Evolutionary conservation across 2,113 vertebrate species (phyloP), one percentile per base, ranked within the genome.

Genomic region (Corythoichthys intestinalis): DNA sequence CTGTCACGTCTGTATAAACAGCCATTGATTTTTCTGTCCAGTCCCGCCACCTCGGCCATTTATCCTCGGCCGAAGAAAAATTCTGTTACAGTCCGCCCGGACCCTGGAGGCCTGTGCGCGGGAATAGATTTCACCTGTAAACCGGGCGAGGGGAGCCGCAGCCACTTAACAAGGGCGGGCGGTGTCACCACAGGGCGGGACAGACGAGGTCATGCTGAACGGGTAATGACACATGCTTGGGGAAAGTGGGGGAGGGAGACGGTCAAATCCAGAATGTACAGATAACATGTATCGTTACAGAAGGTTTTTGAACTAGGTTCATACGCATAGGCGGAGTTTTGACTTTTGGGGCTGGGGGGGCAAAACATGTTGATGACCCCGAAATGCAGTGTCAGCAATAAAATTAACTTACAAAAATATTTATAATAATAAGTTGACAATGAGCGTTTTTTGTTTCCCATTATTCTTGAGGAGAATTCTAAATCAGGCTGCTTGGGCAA

Each of bases 1-100:
- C 94, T 97, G 96, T 96, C 96, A 96, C 93, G 94, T 98, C 96
- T 98, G 96, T 97, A 96, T 97, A 98, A 97, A 95, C 95, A 96
- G 94, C 94, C 96, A 99, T 99, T 98, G 97, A 99, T 99, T 99
- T 98, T 98, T 95, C 96, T 98, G 97, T 99, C 97, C 90, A 92
- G 94, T 91, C 87, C 92, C 94, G 94, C 94, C 94, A 96, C 95
- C 94, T 95, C 93, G 90, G 93, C 96, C 95, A 98, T 98, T 98
- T 96, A 98, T 98, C 96, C 96, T 98, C 94, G 93, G 93, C 93
- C 91, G 94, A 94, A 44, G 90, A 97, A 96, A 98, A 98, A 97
- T 97, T 97, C 95, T 97, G 94, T 98, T 98, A 98, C 95, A 96
- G 95, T 96, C 94, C 95, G 94, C 81, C 81, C 71, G 65, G 86